Conservation (phyloP, 2,797 vertebrate species). For the Tokudaia tokunoshimensis region DNA sequence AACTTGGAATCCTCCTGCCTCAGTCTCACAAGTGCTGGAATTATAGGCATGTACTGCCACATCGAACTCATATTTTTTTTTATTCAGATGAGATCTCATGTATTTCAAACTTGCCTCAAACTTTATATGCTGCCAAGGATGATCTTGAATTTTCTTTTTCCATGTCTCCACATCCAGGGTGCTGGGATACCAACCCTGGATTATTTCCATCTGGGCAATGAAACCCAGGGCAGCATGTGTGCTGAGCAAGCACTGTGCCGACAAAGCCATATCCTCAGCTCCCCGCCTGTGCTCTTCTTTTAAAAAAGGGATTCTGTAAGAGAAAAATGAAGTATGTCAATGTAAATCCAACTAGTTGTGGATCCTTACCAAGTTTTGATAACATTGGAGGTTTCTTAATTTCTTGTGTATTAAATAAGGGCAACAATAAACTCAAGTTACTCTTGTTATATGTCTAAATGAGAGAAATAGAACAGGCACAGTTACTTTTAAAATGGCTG, state of each 20-base stretch:
- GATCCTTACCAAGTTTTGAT: constrained; percentile 1
- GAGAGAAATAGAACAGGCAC: neutral
- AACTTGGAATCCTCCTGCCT: neutral
- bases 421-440: neutral
- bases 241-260: too few relatives aligned
- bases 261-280: neutral
- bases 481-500: neutral
- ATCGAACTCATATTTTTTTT: neutral
- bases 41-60: neutral
- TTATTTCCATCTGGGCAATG: neutral
- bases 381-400: neutral
- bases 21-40: neutral
- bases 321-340: neutral
- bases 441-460: constrained; percentile 14
- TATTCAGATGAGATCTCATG: neutral
- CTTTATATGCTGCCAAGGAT: neutral
- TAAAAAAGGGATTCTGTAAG: neutral
- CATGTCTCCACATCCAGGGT: neutral
- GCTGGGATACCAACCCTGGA: neutral
- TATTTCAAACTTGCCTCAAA: neutral
- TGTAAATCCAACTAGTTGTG: neutral
- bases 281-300: neutral
- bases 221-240: neutral
- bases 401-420: neutral
- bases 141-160: neutral